Conservation (phyloP, 92 coral and sea anemone species). For the Palythoa caribaeorum region DNA sequence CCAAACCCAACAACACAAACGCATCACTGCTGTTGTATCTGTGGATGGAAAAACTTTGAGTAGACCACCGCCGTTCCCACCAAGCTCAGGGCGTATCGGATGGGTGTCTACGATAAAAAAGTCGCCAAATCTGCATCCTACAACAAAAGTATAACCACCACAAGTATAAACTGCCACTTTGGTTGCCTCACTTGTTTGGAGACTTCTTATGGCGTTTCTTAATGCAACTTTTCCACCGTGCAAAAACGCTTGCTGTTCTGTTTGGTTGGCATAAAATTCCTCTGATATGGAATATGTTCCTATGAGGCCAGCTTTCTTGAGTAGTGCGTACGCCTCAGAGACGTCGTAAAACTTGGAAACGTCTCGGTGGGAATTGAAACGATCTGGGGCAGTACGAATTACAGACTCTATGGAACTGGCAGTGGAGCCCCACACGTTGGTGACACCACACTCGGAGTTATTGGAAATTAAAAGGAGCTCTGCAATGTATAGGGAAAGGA, state of each 20-base stretch:
- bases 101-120: constrained; percentile 52
- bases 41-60: constrained; percentile 58
- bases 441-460: constrained; percentile 15
- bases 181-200: background rate
- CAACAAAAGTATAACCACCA: constrained; percentile 59
- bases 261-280: background rate
- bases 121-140: constrained; percentile 42
- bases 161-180: constrained; percentile 63
- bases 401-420: constrained; percentile 38
- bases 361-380: constrained; percentile 57
- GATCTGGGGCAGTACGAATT: constrained; percentile 58
- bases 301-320: constrained; percentile 43
- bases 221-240: constrained; percentile 27
- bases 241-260: constrained; percentile 4
- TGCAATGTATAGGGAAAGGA: constrained; percentile 38
- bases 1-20: constrained; percentile 57
- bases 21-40: constrained; percentile 29
- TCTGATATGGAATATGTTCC: background rate
- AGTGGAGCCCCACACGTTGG: constrained; percentile 61
- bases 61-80: constrained; percentile 45
- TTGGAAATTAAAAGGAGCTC: constrained; percentile 43
- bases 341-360: constrained; percentile 57
- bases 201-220: constrained; percentile 38
- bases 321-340: constrained; percentile 62
- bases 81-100: constrained; percentile 30